phyloP scores from a whole-genome alignment of 2,888 invertebrate genomes.

The Drosophila emarginata region DNA sequence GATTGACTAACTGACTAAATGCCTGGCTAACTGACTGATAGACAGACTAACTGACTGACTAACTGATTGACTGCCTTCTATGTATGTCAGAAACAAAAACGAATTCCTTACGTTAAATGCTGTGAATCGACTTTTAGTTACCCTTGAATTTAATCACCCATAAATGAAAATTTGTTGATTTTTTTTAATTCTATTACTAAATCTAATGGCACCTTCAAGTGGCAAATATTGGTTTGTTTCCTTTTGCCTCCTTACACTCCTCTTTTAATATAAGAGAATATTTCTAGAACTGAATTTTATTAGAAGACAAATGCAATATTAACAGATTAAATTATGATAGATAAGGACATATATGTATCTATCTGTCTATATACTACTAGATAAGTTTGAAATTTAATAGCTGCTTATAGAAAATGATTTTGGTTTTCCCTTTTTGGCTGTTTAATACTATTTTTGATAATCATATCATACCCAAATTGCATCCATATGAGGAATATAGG shows the following conservation, averaged over 20 bases:
- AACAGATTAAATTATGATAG: no score
- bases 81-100: conserved; percentile 64
- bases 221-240: no score
- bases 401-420: not conserved
- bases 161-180: not conserved
- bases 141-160: not conserved
- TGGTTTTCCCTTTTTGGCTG: not conserved
- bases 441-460: not conserved
- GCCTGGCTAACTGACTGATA: conserved; percentile 29
- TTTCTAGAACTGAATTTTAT: no score
- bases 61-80: conserved; percentile 55
- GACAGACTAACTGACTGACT: conserved; percentile 33
- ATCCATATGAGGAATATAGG: not conserved
- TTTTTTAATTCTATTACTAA: no score
- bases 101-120: conserved; percentile 29
- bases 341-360: no score
- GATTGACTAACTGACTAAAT: conserved; percentile 33
- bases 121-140: not conserved
- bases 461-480: not conserved
- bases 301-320: no score
- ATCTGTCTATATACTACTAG: no score
- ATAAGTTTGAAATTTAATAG: no score
- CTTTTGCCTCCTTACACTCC: no score
- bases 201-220: no score
- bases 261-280: no score